Conservation (phyloP, 2,113 vertebrate genomes). For the Glareola pratincola region DNA sequence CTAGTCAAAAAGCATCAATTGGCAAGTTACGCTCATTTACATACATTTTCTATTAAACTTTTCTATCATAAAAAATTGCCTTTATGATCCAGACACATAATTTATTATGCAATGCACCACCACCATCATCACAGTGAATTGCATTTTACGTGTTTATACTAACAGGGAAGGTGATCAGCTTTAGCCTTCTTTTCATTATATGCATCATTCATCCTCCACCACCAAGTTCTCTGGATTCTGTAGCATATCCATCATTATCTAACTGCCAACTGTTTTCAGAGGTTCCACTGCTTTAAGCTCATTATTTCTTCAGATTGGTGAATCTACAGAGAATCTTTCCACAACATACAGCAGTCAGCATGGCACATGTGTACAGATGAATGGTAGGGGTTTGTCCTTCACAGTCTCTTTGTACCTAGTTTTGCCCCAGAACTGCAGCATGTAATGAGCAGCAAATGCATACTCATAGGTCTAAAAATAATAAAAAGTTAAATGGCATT, state of each 20-base stretch:
- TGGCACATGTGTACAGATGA: slow-evolving; percentile 70
- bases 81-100: slow-evolving; percentile 59
- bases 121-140: slow-evolving; percentile 49
- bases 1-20: slow-evolving; percentile 45
- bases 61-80: slow-evolving; percentile 62
- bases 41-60: slow-evolving; percentile 59
- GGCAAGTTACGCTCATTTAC: slow-evolving; percentile 49
- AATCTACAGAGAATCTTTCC: slow-evolving; percentile 66
- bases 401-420: slow-evolving; percentile 67
- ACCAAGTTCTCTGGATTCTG: slow-evolving; percentile 59
- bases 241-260: slow-evolving; percentile 75
- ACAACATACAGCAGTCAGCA: slow-evolving; percentile 67
- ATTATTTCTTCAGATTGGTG: slow-evolving; percentile 76
- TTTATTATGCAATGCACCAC: slow-evolving; percentile 54
- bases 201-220: slow-evolving; percentile 62
- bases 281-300: slow-evolving; percentile 76
- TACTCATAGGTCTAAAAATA: slow-evolving; percentile 49
- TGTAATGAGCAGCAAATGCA: slow-evolving; percentile 75
- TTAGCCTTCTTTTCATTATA: slow-evolving; percentile 67
- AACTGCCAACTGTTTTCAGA: slow-evolving; percentile 78
- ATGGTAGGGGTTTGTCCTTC: slow-evolving; percentile 67
- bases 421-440: slow-evolving; percentile 55
- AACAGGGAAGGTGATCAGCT: slow-evolving; percentile 64
- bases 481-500: slow-evolving; percentile 10
- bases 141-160: slow-evolving; percentile 58